Base-by-base conservation (phyloP, 37 sponge, comb jelly and placozoan genomes). In the Axinella damicornis region DNA sequence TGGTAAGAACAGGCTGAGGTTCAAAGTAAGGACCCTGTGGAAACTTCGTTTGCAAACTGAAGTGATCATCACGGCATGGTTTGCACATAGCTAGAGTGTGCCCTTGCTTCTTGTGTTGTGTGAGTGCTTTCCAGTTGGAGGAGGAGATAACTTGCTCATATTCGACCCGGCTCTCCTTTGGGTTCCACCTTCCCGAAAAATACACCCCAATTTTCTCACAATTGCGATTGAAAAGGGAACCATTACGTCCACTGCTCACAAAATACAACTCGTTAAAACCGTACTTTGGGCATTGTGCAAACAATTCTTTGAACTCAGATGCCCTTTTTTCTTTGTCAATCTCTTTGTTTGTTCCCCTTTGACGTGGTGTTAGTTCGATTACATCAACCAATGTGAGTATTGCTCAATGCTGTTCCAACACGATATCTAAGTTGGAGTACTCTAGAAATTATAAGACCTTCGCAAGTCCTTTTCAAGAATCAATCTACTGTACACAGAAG, bases 11-110 rank as follows among this genome's bases (percentile, higher is more conserved):
- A 30, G 75, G 16, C 16, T 74, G 28, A 56, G 15, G 18, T 20
- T 74, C 57, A 53, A 54, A 53, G 75, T 74, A 37, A 19, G 75
- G 75, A 15, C 57, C 75, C 33, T 74, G 56, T 16, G 58, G 75
- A 53, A 74, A 74, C 20, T 24, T 30, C 27, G 11, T 17, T 37
- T 74, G 75, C 14, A 74, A 15, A 30, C 14, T n/a, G 54, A 56
- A n/a, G 25, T 54, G 20, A 17, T 18, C 6, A 16, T 74, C 14
- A 53, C 27, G 33, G 75, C 75, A 74, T 15, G 57, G 57, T 37
- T 74, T 31, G 25, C 75, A 74, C 33, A 20, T 74, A 28, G 31
- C 58, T 6, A 74, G 75, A 18, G 75, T 74, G 33, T 74, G 75
- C 54, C 15, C n/a, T 28, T 37, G 41, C 25, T 53, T 74, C 65